These are phyloP conservation scores for Octopus sinensis DNA, from an alignment of 1,140 invertebrate species.

Conservation along the genomic window DNA sequence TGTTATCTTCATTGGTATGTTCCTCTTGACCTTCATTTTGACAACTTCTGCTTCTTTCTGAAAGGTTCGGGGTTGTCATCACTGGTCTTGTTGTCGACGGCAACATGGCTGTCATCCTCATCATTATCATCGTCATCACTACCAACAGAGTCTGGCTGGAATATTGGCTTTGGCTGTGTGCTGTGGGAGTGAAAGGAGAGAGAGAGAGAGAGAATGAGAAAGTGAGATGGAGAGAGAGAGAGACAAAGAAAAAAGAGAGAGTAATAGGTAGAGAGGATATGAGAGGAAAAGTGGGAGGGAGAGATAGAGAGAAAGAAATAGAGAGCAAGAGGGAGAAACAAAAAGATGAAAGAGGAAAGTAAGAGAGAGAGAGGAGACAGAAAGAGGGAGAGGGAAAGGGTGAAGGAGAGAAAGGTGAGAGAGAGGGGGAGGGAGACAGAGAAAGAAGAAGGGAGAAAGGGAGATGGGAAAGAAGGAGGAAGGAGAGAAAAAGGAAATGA, in stretches of 20 bases:
- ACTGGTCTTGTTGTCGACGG: too few relatives aligned
- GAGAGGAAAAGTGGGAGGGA: slow-evolving; percentile 10
- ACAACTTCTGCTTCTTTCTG: slow-evolving; percentile 51
- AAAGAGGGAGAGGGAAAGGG: too few relatives aligned
- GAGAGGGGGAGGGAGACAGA: too few relatives aligned
- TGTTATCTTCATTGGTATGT: too few relatives aligned
- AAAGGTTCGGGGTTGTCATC: slow-evolving; percentile 45
- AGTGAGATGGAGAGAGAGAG: too few relatives aligned
- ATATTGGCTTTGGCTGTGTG: slow-evolving; percentile 78
- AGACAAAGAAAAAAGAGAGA: too few relatives aligned
- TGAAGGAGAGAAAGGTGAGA: too few relatives aligned
- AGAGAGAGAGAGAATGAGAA: neutral
- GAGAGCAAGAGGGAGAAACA: neutral
- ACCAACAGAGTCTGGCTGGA: slow-evolving; percentile 58
- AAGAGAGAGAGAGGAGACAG: neutral
- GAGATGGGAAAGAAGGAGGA: too few relatives aligned
- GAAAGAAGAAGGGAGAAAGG: too few relatives aligned
- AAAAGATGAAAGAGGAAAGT: neutral
- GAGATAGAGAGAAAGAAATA: slow-evolving; percentile 8
- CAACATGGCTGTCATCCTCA: slow-evolving; percentile 27
- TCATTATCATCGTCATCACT: slow-evolving; percentile 36
- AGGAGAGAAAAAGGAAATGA: too few relatives aligned
- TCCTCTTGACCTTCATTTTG: neutral
- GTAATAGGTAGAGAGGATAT: neutral
- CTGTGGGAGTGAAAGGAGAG: slow-evolving; percentile 35